Conservation (phyloP, 2,113 vertebrate species). For the Pseudonaja textilis region DNA sequence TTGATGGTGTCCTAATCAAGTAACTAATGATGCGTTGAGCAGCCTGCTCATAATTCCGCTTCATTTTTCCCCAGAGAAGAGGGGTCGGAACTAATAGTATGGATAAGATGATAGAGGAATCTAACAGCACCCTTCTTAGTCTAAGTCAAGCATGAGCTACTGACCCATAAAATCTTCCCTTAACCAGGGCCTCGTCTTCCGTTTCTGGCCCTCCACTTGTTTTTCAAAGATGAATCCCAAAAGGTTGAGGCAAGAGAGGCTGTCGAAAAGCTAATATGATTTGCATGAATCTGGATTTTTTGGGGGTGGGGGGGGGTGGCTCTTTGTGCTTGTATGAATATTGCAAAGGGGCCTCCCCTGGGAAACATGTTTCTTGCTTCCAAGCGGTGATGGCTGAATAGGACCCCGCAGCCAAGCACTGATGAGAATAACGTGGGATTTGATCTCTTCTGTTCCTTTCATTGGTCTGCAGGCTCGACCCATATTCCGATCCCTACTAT, state of each 20-base stretch:
- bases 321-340: neutral
- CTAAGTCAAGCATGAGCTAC: neutral
- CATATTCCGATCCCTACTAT: constrained; percentile 91
- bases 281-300: neutral
- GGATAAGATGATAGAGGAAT: neutral
- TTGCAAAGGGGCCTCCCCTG: too few relatives aligned
- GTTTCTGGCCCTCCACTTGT: neutral
- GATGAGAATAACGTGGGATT: neutral
- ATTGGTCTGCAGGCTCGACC: constrained; percentile 76
- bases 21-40: neutral
- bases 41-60: neutral
- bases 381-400: neutral
- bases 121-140: neutral
- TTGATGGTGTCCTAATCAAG: too few relatives aligned
- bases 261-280: neutral
- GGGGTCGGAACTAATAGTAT: neutral
- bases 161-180: too few relatives aligned
- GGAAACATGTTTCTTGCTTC: neutral
- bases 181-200: neutral
- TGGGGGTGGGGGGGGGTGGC: neutral
- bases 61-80: too few relatives aligned
- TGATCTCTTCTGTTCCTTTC: constrained; percentile 40
- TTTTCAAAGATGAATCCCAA: neutral
- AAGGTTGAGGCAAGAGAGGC: neutral
- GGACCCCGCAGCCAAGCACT: neutral